Evolutionary conservation across 2,113 vertebrate genomes (phyloP).

Genomic region (Morphnarchus princeps): DNA sequence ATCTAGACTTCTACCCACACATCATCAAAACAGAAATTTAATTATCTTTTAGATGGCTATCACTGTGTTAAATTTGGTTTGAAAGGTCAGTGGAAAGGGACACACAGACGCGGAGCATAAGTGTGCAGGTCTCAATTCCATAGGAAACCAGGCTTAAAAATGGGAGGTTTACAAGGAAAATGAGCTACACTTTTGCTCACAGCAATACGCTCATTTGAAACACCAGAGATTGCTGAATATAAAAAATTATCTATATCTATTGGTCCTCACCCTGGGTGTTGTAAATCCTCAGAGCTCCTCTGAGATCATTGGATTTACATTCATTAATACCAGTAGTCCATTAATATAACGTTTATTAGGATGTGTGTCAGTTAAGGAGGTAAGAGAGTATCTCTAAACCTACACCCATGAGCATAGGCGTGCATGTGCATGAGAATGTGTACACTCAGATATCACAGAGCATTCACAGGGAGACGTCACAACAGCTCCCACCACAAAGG

Average conservation of each 20-base stretch:
- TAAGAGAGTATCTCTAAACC: background rate
- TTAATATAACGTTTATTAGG: background rate
- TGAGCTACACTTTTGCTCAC: background rate
- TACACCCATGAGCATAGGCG: accelerated
- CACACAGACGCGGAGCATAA: background rate
- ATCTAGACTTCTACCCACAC: background rate
- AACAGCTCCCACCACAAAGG: background rate
- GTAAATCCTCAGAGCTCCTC: background rate
- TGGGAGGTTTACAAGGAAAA: background rate
- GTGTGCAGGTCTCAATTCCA: background rate
- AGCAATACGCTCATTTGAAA: background rate
- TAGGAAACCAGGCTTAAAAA: background rate
- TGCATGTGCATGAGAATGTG: accelerated
- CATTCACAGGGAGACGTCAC: background rate
- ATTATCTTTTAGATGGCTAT: background rate
- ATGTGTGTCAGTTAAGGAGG: background rate
- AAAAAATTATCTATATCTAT: background rate
- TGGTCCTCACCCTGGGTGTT: background rate
- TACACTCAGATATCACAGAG: background rate
- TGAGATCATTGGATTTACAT: background rate
- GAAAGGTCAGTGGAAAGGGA: background rate
- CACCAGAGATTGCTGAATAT: background rate
- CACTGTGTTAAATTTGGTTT: background rate
- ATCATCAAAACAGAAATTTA: background rate
- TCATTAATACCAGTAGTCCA: background rate